Evolutionary conservation across 2,113 vertebrate genomes (phyloP), one percentile per base, ranked within the genome.

Genomic region (Centrocercus urophasianus): DNA sequence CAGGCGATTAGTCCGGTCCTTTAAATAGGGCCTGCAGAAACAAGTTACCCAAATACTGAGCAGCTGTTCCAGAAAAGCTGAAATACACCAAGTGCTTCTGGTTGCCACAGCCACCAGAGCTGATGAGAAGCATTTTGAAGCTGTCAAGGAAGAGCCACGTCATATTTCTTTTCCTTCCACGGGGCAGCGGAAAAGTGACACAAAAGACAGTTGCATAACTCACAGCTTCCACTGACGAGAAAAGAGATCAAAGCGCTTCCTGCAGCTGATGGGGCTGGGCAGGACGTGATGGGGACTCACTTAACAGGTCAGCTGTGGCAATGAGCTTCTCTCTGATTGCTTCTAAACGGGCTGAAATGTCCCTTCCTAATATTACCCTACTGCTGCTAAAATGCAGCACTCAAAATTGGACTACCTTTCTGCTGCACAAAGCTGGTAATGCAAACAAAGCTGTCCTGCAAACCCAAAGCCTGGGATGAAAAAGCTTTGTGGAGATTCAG

Each of bases 1-100:
- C 8, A 12, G 70, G 19, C 11, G 77, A 87, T 93, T 95, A 4
- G 59, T 93, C 84, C 11, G 52, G 67, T 97, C 93, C 97, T 97
- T 98, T 57, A 97, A 85, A 79, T 95, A 94, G 50, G 94, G 85
- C 83, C 98, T 98, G 69, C 30, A 60, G 86, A 72, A 48, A 57
- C 43, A 50, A 73, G 34, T 70, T 2, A 45, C 24, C 38, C 19
- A 28, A 15, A 47, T 52, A 86, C 71, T 65, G 24, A 84, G 88
- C n/a, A 61, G 59, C 28, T 24, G 22, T 7, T 40, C 19, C 76
- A 66, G 45, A 28, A 77, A 67, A 71, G 30, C 20, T 52, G 42
- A 42, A 61, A 25, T 10, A 83, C 21, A 42, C 34, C 34, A 64
- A 30, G 4, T 20, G 2, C 19, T 60, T 27, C 42, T 63, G 57